Conservation (phyloP, 2,113 vertebrate genomes). For the Cyprinus carpio region DNA sequence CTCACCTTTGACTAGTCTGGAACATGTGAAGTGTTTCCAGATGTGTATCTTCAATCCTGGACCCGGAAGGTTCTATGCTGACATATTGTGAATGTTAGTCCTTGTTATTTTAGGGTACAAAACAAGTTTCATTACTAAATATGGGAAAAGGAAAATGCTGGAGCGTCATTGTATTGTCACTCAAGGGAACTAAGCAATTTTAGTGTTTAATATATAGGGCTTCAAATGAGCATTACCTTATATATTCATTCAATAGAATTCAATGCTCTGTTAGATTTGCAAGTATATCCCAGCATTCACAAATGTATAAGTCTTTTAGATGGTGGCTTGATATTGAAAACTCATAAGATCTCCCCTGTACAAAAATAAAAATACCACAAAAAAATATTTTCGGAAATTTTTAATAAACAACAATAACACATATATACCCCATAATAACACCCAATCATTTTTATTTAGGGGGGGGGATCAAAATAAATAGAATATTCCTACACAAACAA, state of each 20-base stretch:
- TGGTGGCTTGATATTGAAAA: not conserved
- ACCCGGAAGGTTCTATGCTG: constrained; percentile 50
- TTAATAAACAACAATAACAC: too few relatives aligned
- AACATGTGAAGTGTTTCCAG: constrained; percentile 75
- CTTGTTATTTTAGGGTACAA: constrained; percentile 57
- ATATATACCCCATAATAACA: too few relatives aligned
- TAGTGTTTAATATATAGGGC: not conserved
- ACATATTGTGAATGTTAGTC: constrained; percentile 55
- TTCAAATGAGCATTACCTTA: not conserved
- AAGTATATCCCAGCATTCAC: not conserved
- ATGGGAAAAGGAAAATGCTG: not conserved
- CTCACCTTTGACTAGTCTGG: constrained; percentile 66
- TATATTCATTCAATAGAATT: not conserved
- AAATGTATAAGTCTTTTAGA: not conserved
- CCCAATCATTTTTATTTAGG: too few relatives aligned
- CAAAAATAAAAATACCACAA: too few relatives aligned
- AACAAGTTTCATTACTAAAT: constrained; percentile 45
- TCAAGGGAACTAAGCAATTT: not conserved
- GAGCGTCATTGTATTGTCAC: not conserved
- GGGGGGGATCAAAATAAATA: too few relatives aligned
- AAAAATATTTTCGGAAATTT: too few relatives aligned
- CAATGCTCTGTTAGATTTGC: not conserved
- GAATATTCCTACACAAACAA: too few relatives aligned
- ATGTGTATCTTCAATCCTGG: constrained; percentile 64
- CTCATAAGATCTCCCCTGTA: too few relatives aligned